Percentiles rank a stretch among this genome's conserved stretches.
Conservation (phyloP, 2,888 invertebrate species). For the Tipula vernalis region DNA sequence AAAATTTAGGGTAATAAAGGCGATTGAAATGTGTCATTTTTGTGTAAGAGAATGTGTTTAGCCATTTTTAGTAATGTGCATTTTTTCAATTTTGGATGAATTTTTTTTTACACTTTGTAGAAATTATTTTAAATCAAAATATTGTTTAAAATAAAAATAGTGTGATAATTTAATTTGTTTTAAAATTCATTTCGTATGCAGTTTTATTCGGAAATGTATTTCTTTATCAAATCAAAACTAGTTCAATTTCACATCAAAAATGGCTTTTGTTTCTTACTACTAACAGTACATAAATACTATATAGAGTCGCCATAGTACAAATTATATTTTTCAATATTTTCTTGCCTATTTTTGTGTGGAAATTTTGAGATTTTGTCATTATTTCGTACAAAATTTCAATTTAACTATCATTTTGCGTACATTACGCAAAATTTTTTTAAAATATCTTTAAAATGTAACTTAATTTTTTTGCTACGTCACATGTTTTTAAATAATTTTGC, state of each 20-base stretch:
- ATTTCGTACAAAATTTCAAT: not conserved
- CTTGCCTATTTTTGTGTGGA: not conserved
- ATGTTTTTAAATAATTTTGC: not conserved
- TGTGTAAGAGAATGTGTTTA: not conserved
- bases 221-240: not conserved
- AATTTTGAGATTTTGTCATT: not conserved
- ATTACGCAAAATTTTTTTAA: not conserved
- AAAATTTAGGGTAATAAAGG: not conserved
- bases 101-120: not conserved
- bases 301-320: not conserved
- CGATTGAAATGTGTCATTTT: not conserved
- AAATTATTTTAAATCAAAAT: not conserved
- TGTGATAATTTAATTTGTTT: not conserved
- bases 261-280: not conserved
- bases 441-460: not conserved
- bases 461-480: not conserved
- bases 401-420: not conserved
- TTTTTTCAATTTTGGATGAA: not conserved
- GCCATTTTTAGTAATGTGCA: constrained; percentile 9
- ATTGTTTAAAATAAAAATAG: not conserved
- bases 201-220: not conserved
- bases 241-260: not conserved
- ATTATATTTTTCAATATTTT: not conserved
- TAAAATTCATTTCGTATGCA: not conserved
- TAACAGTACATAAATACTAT: not conserved